Evolutionary conservation across 2,113 vertebrate species (phyloP), one percentile per base, ranked within the genome.

Genomic region (Pogona vitticeps): DNA sequence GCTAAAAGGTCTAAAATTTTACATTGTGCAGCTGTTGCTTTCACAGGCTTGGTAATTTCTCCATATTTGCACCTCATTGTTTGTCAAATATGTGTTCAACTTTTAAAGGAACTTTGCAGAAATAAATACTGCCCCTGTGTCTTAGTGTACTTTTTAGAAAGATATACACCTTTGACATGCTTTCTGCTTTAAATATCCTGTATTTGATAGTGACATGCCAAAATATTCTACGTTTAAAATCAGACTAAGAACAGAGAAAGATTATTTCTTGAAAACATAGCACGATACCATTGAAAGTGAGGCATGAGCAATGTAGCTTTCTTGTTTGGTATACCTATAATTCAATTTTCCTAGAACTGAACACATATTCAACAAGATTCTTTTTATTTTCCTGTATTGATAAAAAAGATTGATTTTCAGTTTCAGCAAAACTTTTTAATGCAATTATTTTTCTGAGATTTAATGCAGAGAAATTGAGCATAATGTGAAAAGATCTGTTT

Each of bases 11-110:
- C 63, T 63, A 67, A 76, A 76, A 80, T 63, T 76, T 26, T 77
- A 76, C 61, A n/a, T 42, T 84, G 42, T 87, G 89, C 93, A 89
- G 91, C 89, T 93, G 93, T 88, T 89, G 75, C 58, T 65, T 0
- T 6, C 0, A 0, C 33, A 40, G 83, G 2, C 72, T 73, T 56
- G 52, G 42, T 6, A 9, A n/a, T 42, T 72, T 73, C 59, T 70
- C 36, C 81, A 86, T 52, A 56, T 14, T 0, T 17, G 36, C 1
- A 0, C 0, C 14, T 42, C 70, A 9, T 46, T 26, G 63, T 8
- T 52, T 76, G 0, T 33, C 26, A 70, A 31, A 58, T 0, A 0
- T n/a, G 21, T 65, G 13, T 13, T 85, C 52, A 80, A 9, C 85
- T 88, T 3, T 68, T 18, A 68, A 38, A 56, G 26, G 88, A 88